A percentile compares a stretch with the other conserved stretches of the same genome.
Evolutionary conservation across 2,888 invertebrate genomes (phyloP).

Genomic region (Dicycla oo): DNA sequence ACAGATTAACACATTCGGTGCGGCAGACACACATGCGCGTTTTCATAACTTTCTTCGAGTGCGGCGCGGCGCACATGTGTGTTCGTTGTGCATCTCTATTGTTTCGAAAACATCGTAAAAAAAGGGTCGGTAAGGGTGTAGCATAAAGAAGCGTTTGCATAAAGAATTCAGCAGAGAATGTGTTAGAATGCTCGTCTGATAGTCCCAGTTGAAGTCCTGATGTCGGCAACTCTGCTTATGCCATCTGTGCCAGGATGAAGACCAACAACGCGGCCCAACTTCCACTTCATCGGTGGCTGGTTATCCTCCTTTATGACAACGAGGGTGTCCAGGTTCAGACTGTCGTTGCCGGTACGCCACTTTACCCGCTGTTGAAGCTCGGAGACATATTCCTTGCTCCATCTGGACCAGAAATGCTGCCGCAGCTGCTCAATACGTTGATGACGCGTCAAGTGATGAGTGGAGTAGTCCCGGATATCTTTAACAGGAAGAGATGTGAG

Average conservation of each 20-base stretch:
- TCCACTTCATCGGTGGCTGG: neutral
- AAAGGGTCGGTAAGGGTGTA: too few relatives aligned
- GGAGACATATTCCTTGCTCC: conserved; percentile 1
- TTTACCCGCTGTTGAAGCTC: too few relatives aligned
- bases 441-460: neutral
- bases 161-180: too few relatives aligned
- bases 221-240: neutral
- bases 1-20: too few relatives aligned
- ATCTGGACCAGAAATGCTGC: conserved; percentile 6
- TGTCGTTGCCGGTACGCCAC: too few relatives aligned
- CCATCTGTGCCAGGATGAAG: neutral
- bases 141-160: too few relatives aligned
- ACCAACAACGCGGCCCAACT: neutral
- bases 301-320: neutral
- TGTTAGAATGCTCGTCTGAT: neutral
- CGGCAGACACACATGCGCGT: too few relatives aligned
- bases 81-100: too few relatives aligned
- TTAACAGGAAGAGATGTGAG: neutral
- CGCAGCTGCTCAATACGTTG: conserved; percentile 2
- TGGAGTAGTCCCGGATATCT: conserved; percentile 5
- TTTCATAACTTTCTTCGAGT: too few relatives aligned
- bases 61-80: too few relatives aligned
- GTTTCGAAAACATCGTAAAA: too few relatives aligned
- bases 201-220: neutral
- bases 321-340: too few relatives aligned